Conservation (phyloP, 1,140 invertebrate species). For the Zaprionus africanus region DNA sequence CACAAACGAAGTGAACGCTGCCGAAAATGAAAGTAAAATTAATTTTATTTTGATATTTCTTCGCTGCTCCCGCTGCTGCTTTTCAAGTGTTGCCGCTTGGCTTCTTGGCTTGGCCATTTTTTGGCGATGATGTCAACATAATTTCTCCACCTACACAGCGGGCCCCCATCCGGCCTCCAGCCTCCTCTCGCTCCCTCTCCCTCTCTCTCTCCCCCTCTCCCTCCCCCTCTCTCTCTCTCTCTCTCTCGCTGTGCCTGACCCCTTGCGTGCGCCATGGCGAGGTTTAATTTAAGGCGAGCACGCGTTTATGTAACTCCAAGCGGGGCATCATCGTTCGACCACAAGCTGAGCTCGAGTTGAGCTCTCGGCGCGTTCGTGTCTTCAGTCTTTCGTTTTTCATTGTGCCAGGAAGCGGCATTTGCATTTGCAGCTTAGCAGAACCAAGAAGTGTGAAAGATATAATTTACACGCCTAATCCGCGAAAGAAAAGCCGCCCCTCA, state of each 20-base stretch:
- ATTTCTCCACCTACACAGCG: slow-evolving; percentile 82
- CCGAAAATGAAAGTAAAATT: slow-evolving; percentile 81
- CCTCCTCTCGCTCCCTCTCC: background rate
- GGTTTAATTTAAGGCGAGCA: slow-evolving; percentile 72
- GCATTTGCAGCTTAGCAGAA: slow-evolving; percentile 42
- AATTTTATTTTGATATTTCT: slow-evolving; percentile 61
- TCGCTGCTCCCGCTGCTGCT: slow-evolving; percentile 30
- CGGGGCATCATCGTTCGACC: background rate
- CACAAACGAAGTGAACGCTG: slow-evolving; percentile 53
- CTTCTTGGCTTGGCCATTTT: slow-evolving; percentile 68
- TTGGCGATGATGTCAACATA: slow-evolving; percentile 82
- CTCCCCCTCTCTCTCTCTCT: slow-evolving; percentile 6
- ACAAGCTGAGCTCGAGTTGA: slow-evolving; percentile 42
- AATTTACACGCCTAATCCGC: slow-evolving; percentile 34
- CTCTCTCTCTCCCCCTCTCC: background rate
- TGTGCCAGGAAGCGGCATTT: slow-evolving; percentile 57
- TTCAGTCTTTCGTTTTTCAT: slow-evolving; percentile 70
- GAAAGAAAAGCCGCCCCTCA: slow-evolving; percentile 16
- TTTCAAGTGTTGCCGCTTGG: slow-evolving; percentile 39
- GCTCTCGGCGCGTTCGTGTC: slow-evolving; percentile 59
- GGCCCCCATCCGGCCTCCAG: slow-evolving; percentile 44
- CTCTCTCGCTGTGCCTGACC: slow-evolving; percentile 40
- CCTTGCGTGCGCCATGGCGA: slow-evolving; percentile 44
- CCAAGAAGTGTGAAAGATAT: slow-evolving; percentile 51
- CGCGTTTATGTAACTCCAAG: slow-evolving; percentile 57